Evolutionary conservation across 2,888 invertebrate species (phyloP).

Genomic region (Drosophila suboccidentalis): DNA sequence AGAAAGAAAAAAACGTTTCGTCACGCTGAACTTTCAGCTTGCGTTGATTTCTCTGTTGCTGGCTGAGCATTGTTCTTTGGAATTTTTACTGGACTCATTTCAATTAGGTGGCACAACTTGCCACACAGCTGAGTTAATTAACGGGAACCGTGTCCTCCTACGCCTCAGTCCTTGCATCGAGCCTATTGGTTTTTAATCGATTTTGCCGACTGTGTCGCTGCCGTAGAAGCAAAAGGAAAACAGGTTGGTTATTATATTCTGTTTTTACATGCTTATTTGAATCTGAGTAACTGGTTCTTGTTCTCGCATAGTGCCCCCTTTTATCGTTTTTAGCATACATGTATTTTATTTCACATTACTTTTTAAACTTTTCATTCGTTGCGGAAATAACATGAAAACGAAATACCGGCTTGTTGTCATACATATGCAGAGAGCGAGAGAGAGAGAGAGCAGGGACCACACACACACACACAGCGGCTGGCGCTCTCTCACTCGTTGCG

Average conservation of each 20-base stretch:
- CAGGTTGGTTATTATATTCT: slow-evolving; percentile 70
- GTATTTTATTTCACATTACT: slow-evolving; percentile 55
- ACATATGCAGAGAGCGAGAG: slow-evolving; percentile 35
- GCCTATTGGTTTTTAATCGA: slow-evolving; percentile 76
- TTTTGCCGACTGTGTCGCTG: slow-evolving; percentile 69
- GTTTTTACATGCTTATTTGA: slow-evolving; percentile 38
- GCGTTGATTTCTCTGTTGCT: slow-evolving; percentile 31
- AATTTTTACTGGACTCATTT: slow-evolving; percentile 40
- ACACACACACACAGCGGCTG: slow-evolving; percentile 8
- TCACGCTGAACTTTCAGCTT: slow-evolving; percentile 66
- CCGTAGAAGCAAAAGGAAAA: slow-evolving; percentile 51
- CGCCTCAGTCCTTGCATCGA: slow-evolving; percentile 30
- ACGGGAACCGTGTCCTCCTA: slow-evolving; percentile 34
- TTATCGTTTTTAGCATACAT: slow-evolving; percentile 36
- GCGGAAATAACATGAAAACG: slow-evolving; percentile 67
- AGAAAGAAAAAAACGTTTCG: slow-evolving; percentile 58
- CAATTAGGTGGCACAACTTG: slow-evolving; percentile 7
- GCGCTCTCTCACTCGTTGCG: slow-evolving; percentile 29
- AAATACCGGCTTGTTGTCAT: slow-evolving; percentile 80
- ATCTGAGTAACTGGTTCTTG: slow-evolving; percentile 70
- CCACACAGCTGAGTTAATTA: slow-evolving; percentile 13
- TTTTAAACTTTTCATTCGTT: slow-evolving; percentile 67
- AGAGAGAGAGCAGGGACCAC: slow-evolving; percentile 8
- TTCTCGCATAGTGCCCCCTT: slow-evolving; percentile 11
- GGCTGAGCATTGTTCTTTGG: slow-evolving; percentile 33